These are phyloP conservation scores for Drosophila sproati DNA, from an alignment of 1,140 invertebrate genomes.

Conservation along the genomic window DNA sequence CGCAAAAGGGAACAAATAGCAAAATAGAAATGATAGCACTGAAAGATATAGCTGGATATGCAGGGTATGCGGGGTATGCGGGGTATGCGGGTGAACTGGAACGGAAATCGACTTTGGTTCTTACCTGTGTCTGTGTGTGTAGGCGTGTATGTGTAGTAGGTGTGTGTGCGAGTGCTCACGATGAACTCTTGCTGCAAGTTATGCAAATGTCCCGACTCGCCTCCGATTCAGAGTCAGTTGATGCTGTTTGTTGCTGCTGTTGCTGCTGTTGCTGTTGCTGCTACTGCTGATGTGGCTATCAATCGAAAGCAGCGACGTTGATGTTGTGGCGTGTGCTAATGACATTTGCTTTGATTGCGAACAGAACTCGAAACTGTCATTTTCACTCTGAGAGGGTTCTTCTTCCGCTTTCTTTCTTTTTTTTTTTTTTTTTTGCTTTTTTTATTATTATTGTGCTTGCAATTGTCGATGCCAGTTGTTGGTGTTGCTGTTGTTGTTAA, in stretches of 20 bases:
- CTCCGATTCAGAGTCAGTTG: constrained; percentile 27
- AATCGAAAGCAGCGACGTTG: constrained; percentile 52
- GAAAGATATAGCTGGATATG: neutral
- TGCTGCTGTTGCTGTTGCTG: constrained; percentile 13
- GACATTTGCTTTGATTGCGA: constrained; percentile 79
- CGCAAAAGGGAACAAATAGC: constrained; percentile 55
- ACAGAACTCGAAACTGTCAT: constrained; percentile 69
- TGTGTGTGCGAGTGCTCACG: constrained; percentile 25
- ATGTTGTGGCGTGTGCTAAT: constrained; percentile 72
- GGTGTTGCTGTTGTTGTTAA: constrained; percentile 7
- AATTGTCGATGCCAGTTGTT: constrained; percentile 15
- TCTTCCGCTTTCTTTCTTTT: constrained; percentile 16
- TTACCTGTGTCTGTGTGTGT: constrained; percentile 53
- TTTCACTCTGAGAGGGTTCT: constrained; percentile 37
- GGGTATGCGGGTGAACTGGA: constrained; percentile 14
- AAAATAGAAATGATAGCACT: constrained; percentile 77
- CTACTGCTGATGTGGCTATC: constrained; percentile 43
- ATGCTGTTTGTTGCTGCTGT: constrained; percentile 2
- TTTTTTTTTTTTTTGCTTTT: neutral
- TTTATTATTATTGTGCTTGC: constrained; percentile 21
- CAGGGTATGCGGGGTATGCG: constrained; percentile 4
- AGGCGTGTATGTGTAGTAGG: constrained; percentile 14
- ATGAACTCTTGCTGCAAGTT: constrained; percentile 67
- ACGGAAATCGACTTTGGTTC: constrained; percentile 81
- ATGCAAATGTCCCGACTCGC: constrained; percentile 67